Percentiles rank a stretch among this genome's conserved stretches.
Evolutionary conservation across 2,797 vertebrate species (phyloP).

Genomic region (Enteromius paludinosus): DNA sequence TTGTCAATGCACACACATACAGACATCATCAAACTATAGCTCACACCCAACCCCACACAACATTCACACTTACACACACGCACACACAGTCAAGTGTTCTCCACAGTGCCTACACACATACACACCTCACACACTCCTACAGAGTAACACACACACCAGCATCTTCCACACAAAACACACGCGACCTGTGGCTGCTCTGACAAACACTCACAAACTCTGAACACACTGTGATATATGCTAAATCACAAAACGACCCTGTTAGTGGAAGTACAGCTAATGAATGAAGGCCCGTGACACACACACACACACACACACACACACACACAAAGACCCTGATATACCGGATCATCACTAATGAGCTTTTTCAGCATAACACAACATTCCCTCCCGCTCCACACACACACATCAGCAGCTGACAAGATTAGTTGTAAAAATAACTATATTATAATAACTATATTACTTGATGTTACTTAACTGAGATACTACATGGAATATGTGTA

Average conservation of each 20-base stretch:
- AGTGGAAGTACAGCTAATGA: neutral
- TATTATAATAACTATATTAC: neutral
- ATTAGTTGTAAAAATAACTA: neutral
- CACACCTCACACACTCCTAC: constrained; percentile 22
- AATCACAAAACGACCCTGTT: constrained; percentile 21
- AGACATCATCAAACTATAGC: constrained; percentile 31
- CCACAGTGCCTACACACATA: constrained; percentile 47
- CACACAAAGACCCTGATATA: constrained; percentile 23
- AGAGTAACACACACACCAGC: constrained; percentile 1
- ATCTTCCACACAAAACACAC: neutral
- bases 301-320: neutral
- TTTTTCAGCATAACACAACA: constrained; percentile 7
- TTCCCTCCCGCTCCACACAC: neutral
- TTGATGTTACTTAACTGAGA: neutral
- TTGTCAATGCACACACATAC: constrained; percentile 10
- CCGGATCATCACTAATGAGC: constrained; percentile 15
- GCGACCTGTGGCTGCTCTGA: neutral
- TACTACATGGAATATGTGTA: neutral
- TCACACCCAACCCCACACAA: constrained; percentile 43
- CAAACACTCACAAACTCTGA: constrained; percentile 29
- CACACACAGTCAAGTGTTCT: constrained; percentile 13
- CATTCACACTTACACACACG: constrained; percentile 48
- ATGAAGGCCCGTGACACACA: constrained; percentile 2
- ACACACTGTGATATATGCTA: constrained; percentile 33
- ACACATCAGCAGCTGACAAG: neutral